Percentiles rank a stretch among this genome's conserved stretches.
Conservation (phyloP, 2,113 vertebrate species). For the Trichomycterus rosablanca region DNA sequence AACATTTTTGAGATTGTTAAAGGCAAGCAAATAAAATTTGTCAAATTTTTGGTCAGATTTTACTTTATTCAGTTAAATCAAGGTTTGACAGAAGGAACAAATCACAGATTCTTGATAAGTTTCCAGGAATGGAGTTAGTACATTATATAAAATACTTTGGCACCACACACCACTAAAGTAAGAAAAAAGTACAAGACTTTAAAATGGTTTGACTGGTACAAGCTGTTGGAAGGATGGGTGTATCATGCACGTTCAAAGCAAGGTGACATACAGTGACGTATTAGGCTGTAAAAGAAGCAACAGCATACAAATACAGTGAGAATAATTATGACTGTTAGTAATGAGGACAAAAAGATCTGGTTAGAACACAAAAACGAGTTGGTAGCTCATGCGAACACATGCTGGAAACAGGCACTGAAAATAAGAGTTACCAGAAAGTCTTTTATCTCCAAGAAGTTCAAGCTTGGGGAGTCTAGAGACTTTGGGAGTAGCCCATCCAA, state of each 20-base stretch:
- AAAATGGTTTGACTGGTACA: background rate
- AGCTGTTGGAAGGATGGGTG: background rate
- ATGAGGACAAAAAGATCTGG: background rate
- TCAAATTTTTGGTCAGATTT: no score
- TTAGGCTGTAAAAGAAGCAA: conserved; percentile 4
- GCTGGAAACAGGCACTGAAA: conserved; percentile 17
- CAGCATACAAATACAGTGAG: background rate
- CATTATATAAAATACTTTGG: no score
- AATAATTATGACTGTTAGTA: background rate
- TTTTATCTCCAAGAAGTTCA: conserved; percentile 66
- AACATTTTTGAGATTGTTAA: no score
- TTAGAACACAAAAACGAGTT: conserved; percentile 6
- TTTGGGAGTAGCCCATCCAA: conserved; percentile 75
- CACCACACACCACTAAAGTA: no score
- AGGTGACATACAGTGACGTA: background rate
- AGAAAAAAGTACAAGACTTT: background rate
- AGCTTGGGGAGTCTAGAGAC: conserved; percentile 72
- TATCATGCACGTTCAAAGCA: background rate
- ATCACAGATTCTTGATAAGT: no score
- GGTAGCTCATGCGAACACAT: conserved; percentile 11
- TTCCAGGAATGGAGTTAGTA: no score
- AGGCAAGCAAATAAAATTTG: no score
- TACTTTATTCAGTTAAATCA: no score
- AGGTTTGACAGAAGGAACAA: no score
- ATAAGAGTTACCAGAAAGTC: conserved; percentile 63